A percentile compares a stretch with the other conserved stretches of the same genome.
These are phyloP conservation scores for Meloidogyne floridensis DNA, from an alignment of 1,140 invertebrate species.

Conservation along the genomic window DNA sequence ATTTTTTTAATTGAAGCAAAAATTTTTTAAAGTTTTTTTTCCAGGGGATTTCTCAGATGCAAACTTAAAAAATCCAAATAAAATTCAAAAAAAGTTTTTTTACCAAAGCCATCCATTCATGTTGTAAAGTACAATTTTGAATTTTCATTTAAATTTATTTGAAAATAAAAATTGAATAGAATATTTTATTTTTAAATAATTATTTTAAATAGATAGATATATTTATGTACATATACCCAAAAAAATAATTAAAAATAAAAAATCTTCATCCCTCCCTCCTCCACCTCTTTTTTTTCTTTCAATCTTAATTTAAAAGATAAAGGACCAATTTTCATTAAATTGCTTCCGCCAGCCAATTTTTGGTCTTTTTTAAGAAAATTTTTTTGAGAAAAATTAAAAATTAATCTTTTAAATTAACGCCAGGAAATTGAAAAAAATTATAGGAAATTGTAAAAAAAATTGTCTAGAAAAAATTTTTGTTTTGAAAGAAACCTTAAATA, in stretches of 20 bases:
- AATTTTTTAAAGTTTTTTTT: no score
- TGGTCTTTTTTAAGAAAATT: background rate
- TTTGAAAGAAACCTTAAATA: no score
- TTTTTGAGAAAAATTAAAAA: background rate
- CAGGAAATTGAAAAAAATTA: background rate
- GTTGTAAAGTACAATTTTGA: conserved; percentile 3
- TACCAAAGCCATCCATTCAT: conserved; percentile 3
- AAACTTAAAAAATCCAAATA: no score
- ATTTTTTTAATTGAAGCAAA: background rate
- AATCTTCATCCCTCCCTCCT: background rate
- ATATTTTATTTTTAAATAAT: background rate
- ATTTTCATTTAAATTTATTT: background rate
- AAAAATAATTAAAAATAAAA: background rate
- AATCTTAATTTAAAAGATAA: background rate
- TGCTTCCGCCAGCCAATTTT: background rate
- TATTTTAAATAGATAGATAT: background rate
- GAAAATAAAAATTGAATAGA: no score
- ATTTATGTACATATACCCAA: background rate
- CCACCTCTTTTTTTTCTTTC: background rate
- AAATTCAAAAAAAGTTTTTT: background rate
- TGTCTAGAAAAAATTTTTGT: no score
- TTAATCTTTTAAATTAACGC: background rate
- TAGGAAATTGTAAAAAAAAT: no score
- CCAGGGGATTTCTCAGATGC: no score
- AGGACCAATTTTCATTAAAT: background rate